A percentile compares a stretch with the other conserved stretches of the same genome.
Evolutionary conservation across 2,797 vertebrate species (phyloP).

Genomic region (Helostoma temminkii): DNA sequence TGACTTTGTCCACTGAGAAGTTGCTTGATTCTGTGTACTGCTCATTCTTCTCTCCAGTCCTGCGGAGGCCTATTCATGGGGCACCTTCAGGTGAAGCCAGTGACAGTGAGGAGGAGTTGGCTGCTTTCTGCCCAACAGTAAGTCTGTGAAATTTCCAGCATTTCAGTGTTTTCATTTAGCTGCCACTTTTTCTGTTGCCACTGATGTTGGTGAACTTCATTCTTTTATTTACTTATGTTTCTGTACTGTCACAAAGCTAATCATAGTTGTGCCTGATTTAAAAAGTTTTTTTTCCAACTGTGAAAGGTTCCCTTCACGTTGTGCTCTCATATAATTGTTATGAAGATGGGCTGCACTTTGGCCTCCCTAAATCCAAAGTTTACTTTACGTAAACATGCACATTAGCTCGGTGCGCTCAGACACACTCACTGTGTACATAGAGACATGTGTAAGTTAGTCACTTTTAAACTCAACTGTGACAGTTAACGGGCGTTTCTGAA

Average conservation of each 20-base stretch:
- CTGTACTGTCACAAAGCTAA: neutral
- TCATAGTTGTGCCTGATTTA: neutral
- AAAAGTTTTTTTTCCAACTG: neutral
- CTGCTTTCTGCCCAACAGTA: slow-evolving; percentile 96
- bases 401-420: neutral
- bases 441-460: no score
- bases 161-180: slow-evolving; percentile 7
- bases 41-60: slow-evolving; percentile 82
- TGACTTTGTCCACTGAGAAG: neutral
- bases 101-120: slow-evolving; percentile 97
- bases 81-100: slow-evolving; percentile 82
- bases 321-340: neutral
- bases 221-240: neutral
- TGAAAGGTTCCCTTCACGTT: neutral
- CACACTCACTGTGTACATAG: neutral
- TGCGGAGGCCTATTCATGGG: slow-evolving; percentile 79
- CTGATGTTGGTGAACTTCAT: neutral
- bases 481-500: no score
- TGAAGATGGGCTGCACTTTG: neutral
- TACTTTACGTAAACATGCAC: slow-evolving; percentile 1
- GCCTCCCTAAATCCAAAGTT: neutral
- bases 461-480: no score
- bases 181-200: neutral
- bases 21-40: slow-evolving; percentile 67
- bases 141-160: slow-evolving; percentile 34